These are phyloP conservation scores for Pelodytes ibericus DNA, from an alignment of 2,797 vertebrate species.

Conservation along the genomic window DNA sequence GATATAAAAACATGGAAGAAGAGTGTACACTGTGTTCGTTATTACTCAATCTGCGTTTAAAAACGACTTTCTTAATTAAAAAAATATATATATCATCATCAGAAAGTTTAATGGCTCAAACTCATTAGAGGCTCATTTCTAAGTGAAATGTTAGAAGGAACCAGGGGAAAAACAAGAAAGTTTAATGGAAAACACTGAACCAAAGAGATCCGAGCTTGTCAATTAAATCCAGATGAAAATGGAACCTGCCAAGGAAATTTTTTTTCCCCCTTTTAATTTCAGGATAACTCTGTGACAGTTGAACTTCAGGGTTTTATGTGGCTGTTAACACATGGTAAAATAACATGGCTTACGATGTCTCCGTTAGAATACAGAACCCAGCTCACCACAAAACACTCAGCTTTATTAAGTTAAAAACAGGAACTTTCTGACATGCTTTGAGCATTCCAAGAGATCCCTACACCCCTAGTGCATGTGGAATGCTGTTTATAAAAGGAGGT, in stretches of 20 bases:
- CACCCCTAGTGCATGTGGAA: conserved; percentile 53
- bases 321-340: conserved; percentile 57
- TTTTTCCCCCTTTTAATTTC: conserved; percentile 11
- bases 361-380: conserved; percentile 50
- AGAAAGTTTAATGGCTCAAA: conserved; percentile 2
- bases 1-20: no score
- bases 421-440: conserved; percentile 53
- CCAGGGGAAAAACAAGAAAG: conserved; percentile 28
- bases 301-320: conserved; percentile 56
- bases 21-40: neutral
- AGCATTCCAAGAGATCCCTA: conserved; percentile 53
- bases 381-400: conserved; percentile 10
- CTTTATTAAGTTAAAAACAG: conserved; percentile 58
- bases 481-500: conserved; percentile 49
- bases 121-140: conserved; percentile 39
- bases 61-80: conserved; percentile 20
- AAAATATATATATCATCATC: neutral
- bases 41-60: neutral
- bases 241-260: conserved; percentile 38
- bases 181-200: conserved; percentile 34
- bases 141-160: conserved; percentile 23
- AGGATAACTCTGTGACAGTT: conserved; percentile 46
- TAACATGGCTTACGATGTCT: conserved; percentile 43
- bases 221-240: conserved; percentile 59
- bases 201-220: conserved; percentile 37